Conservation (phyloP, 2,797 vertebrate genomes). For the Liasis olivaceus region DNA sequence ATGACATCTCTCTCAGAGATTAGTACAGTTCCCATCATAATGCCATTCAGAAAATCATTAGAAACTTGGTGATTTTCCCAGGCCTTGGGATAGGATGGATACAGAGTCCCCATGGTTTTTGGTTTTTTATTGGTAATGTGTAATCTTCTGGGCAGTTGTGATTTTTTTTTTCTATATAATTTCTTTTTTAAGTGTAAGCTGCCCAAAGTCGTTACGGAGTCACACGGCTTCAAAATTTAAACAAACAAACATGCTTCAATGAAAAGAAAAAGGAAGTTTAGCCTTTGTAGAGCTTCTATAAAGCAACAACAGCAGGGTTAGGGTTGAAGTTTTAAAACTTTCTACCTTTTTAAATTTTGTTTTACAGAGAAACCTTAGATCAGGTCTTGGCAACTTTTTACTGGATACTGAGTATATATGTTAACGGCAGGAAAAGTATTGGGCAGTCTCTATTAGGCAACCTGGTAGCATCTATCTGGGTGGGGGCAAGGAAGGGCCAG, state of each 20-base stretch:
- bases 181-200: neutral
- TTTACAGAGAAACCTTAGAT: neutral
- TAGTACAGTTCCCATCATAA: neutral
- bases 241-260: neutral
- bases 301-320: neutral
- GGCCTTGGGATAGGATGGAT: neutral
- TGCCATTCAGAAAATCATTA: neutral
- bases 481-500: neutral
- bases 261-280: neutral
- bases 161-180: neutral
- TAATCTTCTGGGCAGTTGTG: neutral
- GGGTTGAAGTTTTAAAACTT: neutral
- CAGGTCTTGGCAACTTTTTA: neutral
- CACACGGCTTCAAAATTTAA: neutral
- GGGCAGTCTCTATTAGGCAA: neutral
- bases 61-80: neutral
- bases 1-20: neutral
- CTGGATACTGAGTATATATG: neutral
- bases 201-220: neutral
- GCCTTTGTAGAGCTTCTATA: neutral
- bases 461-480: neutral
- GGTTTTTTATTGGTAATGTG: neutral
- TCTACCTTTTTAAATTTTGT: neutral
- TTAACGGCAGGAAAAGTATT: neutral
- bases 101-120: neutral